Percentiles rank a stretch among this genome's conserved stretches.
phyloP scores from a whole-genome alignment of 1,140 invertebrate genomes.

The Arion vulgaris region DNA sequence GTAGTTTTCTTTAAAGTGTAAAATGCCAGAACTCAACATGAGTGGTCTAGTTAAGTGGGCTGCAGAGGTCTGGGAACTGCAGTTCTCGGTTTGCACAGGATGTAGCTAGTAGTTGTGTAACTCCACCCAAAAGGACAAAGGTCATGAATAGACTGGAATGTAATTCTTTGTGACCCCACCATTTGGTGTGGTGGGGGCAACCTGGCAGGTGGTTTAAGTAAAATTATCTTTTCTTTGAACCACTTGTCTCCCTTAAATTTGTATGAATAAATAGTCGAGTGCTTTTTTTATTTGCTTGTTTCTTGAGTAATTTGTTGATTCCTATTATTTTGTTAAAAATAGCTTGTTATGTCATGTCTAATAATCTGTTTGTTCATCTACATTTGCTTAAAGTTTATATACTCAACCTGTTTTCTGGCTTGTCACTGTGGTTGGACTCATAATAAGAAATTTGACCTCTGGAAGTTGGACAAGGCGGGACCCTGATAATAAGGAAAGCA shows the following conservation, averaged over 20 bases:
- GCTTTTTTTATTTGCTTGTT: too few species aligned
- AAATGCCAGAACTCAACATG: neutral
- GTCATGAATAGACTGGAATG: conserved; percentile 2
- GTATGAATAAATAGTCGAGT: neutral
- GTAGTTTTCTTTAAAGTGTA: neutral
- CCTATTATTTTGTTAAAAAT: too few species aligned
- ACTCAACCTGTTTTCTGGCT: too few species aligned
- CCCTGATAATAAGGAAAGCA: too few species aligned
- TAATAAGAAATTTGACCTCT: too few species aligned
- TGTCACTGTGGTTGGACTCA: too few species aligned
- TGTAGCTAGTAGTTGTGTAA: neutral
- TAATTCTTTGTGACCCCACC: neutral
- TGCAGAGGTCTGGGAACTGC: neutral
- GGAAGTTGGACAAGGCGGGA: too few species aligned
- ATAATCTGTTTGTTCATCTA: too few species aligned
- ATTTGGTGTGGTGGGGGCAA: neutral
- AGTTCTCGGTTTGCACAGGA: neutral
- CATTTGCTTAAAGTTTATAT: too few species aligned
- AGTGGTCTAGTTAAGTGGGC: neutral
- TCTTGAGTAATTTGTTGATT: too few species aligned
- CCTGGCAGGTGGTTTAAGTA: neutral
- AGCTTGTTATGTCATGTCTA: too few species aligned
- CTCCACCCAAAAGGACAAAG: conserved; percentile 14
- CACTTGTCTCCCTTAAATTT: neutral
- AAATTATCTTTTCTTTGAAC: too few species aligned